Conservation (phyloP, 2,888 invertebrate genomes). For the Microchrysa polita region DNA sequence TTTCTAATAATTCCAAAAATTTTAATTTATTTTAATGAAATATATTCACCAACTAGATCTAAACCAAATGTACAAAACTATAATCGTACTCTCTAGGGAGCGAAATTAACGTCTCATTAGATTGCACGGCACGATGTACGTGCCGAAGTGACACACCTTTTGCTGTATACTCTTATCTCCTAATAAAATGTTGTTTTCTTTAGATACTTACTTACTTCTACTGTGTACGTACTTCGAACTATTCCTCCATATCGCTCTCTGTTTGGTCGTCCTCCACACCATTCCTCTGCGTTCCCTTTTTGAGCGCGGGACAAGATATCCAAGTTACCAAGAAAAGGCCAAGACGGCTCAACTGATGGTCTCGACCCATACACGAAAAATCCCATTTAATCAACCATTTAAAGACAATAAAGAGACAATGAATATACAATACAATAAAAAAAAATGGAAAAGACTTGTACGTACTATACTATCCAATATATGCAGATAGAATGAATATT, state of each 20-base stretch:
- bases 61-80: too few species aligned
- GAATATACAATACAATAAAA: background rate
- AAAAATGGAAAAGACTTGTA: background rate
- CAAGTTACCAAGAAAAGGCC: constrained; percentile 3
- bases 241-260: too few species aligned
- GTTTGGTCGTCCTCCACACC: background rate
- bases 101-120: constrained; percentile 51
- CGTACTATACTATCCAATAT: too few species aligned
- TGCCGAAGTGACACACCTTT: constrained; percentile 54
- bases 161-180: constrained; percentile 55
- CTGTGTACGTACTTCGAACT: background rate
- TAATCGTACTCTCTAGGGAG: too few species aligned
- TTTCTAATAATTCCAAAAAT: too few species aligned
- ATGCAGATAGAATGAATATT: too few species aligned
- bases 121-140: constrained; percentile 53
- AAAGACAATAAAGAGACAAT: constrained; percentile 34
- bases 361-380: constrained; percentile 8
- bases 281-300: too few species aligned
- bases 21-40: too few species aligned
- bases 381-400: constrained; percentile 33
- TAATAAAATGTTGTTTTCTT: constrained; percentile 21
- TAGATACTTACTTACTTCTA: constrained; percentile 1
- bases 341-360: background rate
- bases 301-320: too few species aligned
- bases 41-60: too few species aligned